Conservation (phyloP, 2,797 vertebrate species). For the Mormyrus proboscirostris region DNA sequence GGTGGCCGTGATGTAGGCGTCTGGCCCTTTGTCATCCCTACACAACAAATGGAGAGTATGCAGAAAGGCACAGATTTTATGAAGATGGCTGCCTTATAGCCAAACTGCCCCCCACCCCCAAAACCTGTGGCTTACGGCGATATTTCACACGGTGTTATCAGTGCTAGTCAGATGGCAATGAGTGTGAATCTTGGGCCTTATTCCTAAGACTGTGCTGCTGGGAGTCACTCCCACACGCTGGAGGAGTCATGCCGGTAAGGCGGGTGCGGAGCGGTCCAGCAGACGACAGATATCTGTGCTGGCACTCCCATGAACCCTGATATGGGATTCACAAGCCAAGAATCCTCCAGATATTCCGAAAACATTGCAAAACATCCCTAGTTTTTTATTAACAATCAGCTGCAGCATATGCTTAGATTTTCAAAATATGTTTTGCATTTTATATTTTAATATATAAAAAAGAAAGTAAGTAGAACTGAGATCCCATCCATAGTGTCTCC, state of each 20-base stretch:
- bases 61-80: background rate
- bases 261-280: background rate
- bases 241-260: background rate
- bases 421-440: background rate
- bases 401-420: background rate
- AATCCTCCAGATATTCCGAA: background rate
- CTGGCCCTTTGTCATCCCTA: background rate
- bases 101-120: background rate
- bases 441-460: background rate
- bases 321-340: background rate
- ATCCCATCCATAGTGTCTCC: background rate
- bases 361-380: background rate
- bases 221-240: background rate
- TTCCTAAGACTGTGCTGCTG: background rate
- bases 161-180: background rate
- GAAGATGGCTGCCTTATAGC: background rate
- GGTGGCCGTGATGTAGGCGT: background rate
- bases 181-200: background rate
- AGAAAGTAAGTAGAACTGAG: background rate
- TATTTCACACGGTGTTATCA: background rate
- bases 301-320: background rate
- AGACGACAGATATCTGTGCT: background rate
- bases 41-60: background rate
- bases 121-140: background rate
- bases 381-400: background rate